These are phyloP conservation scores for Neolamprologus toae DNA, from an alignment of 2,113 vertebrate genomes.

Conservation along the genomic window DNA sequence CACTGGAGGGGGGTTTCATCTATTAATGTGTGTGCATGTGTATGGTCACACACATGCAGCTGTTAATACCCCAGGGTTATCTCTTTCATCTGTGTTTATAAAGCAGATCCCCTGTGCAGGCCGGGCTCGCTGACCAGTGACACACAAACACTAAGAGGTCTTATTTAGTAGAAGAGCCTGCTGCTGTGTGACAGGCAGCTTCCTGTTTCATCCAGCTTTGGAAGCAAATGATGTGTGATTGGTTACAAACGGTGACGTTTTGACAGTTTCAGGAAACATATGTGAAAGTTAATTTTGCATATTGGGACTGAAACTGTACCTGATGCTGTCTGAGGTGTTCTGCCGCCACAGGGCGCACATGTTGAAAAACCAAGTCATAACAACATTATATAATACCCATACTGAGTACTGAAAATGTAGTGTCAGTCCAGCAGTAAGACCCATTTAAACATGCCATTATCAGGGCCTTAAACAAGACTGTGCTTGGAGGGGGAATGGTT, in stretches of 20 bases:
- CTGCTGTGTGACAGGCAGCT: background rate
- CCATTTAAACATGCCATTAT: background rate
- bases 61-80: conserved; percentile 35
- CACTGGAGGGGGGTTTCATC: conserved; percentile 43
- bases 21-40: conserved; percentile 6
- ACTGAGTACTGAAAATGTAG: background rate
- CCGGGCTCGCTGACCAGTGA: background rate
- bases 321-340: background rate
- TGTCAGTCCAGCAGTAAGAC: background rate
- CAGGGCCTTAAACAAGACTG: background rate
- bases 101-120: background rate
- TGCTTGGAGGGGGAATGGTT: background rate
- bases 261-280: background rate
- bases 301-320: background rate
- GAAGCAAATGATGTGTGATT: background rate
- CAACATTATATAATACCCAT: background rate
- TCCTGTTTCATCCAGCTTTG: background rate
- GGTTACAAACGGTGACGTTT: background rate
- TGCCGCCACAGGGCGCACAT: background rate
- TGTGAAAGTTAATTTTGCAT: background rate
- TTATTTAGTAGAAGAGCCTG: background rate
- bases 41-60: background rate
- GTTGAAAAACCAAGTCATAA: background rate
- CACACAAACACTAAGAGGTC: background rate
- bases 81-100: conserved; percentile 41